A percentile compares a stretch with the other conserved stretches of the same genome.
These are phyloP conservation scores for Cephus pygmeus DNA, from an alignment of 2,888 invertebrate genomes.

Conservation along the genomic window DNA sequence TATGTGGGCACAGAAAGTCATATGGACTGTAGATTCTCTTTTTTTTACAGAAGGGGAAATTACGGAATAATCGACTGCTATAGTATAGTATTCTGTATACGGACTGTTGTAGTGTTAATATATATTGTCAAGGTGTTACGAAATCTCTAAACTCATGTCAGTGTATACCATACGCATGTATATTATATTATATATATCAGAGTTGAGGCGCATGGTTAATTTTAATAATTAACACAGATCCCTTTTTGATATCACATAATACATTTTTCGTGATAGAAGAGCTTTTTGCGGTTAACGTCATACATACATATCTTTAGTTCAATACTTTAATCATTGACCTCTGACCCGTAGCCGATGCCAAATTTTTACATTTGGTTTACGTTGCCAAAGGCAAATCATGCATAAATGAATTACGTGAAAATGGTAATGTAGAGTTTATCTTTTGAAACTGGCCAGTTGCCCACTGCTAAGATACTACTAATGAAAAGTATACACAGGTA, in stretches of 20 bases:
- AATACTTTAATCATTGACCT: not conserved
- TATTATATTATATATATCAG: not conserved
- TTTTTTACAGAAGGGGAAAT: not conserved
- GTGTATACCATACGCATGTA: not conserved
- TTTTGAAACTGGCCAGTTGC: not conserved
- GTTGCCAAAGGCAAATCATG: not conserved
- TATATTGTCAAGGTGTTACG: not conserved
- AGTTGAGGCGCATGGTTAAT: too few species aligned
- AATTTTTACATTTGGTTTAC: not conserved
- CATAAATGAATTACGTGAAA: not conserved
- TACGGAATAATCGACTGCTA: not conserved
- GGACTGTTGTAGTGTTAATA: not conserved
- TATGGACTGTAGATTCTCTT: not conserved
- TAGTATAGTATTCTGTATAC: not conserved
- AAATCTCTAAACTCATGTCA: not conserved
- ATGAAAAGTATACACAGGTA: not conserved
- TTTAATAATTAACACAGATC: not conserved
- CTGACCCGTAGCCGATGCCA: not conserved
- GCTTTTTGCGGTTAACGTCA: not conserved
- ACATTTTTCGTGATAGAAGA: not conserved
- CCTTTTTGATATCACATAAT: not conserved
- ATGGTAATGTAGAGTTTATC: not conserved
- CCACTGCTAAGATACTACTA: not conserved
- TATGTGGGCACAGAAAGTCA: not conserved
- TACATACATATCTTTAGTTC: not conserved